These are phyloP conservation scores for Thera britannica DNA, from an alignment of 2,888 invertebrate genomes.

Conservation along the genomic window DNA sequence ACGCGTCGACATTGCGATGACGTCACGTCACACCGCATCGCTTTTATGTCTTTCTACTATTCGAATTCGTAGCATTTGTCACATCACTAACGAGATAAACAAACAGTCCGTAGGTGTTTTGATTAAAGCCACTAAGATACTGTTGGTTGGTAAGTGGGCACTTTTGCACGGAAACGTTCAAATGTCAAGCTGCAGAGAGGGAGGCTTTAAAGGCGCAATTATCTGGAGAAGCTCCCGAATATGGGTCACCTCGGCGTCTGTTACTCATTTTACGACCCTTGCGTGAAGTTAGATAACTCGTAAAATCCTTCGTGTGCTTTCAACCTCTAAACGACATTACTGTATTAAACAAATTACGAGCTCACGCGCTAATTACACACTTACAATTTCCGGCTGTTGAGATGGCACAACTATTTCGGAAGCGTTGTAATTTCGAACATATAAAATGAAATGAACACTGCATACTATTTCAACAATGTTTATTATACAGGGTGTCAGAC, in stretches of 20 bases:
- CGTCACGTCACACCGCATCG: too few relatives aligned
- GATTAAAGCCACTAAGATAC: not conserved
- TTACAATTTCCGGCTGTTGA: not conserved
- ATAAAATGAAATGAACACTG: too few relatives aligned
- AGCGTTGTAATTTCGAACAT: too few relatives aligned
- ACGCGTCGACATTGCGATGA: too few relatives aligned
- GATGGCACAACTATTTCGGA: not conserved
- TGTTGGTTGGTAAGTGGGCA: slow-evolving; percentile 7
- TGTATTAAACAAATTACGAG: slow-evolving; percentile 26
- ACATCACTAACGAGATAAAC: too few relatives aligned
- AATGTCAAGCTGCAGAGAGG: slow-evolving; percentile 8
- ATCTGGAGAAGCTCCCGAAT: slow-evolving; percentile 39
- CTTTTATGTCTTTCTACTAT: too few relatives aligned
- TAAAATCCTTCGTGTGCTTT: slow-evolving; percentile 43
- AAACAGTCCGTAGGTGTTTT: not conserved
- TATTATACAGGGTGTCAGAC: too few relatives aligned
- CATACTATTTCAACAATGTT: too few relatives aligned
- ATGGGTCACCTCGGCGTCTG: slow-evolving; percentile 39
- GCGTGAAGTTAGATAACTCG: slow-evolving; percentile 45
- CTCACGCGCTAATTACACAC: slow-evolving; percentile 11
- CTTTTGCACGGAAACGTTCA: slow-evolving; percentile 6
- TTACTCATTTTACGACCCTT: slow-evolving; percentile 45
- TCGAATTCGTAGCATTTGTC: too few relatives aligned
- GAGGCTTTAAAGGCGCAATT: slow-evolving; percentile 25
- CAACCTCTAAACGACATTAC: slow-evolving; percentile 31